A percentile compares a stretch with the other conserved stretches of the same genome.
Evolutionary conservation across 2,888 invertebrate genomes (phyloP).

Genomic region (Ypsolopha sequella): DNA sequence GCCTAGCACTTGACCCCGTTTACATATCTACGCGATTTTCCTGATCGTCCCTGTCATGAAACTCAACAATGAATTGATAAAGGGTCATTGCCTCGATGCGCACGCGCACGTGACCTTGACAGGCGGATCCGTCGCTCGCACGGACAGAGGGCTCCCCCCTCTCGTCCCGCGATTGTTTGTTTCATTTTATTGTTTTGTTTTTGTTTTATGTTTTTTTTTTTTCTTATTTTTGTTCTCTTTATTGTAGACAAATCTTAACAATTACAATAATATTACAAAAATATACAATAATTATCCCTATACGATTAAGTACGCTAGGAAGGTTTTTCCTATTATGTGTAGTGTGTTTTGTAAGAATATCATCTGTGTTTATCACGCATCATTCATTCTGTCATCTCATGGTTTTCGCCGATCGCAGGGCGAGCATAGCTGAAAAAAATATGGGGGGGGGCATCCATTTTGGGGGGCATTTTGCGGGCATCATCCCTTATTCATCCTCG

Average conservation of each 20-base stretch:
- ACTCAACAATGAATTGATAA: conserved; percentile 35
- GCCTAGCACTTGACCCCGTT: conserved; percentile 50
- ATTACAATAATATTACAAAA: conserved; percentile 65
- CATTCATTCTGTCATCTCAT: conserved; percentile 24
- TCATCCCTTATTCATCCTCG: conserved; percentile 75
- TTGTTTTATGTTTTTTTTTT: conserved; percentile 40
- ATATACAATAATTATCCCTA: conserved; percentile 57
- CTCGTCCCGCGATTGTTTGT: background rate
- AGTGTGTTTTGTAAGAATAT: conserved; percentile 24
- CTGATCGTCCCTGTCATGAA: conserved; percentile 13
- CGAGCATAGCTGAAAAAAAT: conserved; percentile 67
- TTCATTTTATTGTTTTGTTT: conserved; percentile 28
- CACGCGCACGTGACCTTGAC: conserved; percentile 46
- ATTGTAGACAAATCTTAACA: conserved; percentile 66
- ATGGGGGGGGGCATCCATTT: conserved; percentile 53
- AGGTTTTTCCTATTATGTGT: conserved; percentile 10
- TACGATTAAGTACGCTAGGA: conserved; percentile 21
- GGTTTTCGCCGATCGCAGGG: conserved; percentile 19
- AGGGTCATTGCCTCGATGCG: conserved; percentile 48
- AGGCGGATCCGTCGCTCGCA: conserved; percentile 2
- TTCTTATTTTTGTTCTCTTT: conserved; percentile 60
- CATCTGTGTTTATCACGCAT: conserved; percentile 18
- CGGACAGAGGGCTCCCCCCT: background rate
- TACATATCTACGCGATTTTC: conserved; percentile 30
- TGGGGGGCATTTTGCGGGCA: conserved; percentile 15